Evolutionary conservation across 2,888 invertebrate species (phyloP).

Genomic region (Drosophila neoperkinsi): DNA sequence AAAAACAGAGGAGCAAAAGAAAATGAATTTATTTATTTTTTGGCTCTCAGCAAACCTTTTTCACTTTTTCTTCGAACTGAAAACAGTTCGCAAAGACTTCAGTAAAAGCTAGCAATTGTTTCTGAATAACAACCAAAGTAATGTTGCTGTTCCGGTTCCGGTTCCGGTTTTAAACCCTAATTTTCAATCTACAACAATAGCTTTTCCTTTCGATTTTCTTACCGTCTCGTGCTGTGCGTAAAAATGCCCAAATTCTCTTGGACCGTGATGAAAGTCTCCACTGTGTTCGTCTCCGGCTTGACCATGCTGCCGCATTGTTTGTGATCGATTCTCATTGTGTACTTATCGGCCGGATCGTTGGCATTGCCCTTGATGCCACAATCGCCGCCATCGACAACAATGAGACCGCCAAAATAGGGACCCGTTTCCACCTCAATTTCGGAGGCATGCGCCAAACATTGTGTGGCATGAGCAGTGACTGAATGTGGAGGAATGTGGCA

Average conservation of each 20-base stretch:
- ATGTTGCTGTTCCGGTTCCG: not conserved
- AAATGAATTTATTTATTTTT: no score
- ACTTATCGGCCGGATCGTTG: constrained; percentile 89
- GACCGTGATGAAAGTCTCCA: constrained; percentile 92
- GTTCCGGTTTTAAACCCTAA: not conserved
- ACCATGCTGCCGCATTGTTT: constrained; percentile 90
- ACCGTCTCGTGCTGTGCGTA: constrained; percentile 92
- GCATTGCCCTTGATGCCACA: constrained; percentile 92
- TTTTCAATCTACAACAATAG: not conserved
- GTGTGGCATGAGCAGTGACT: constrained; percentile 93
- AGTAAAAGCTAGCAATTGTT: not conserved
- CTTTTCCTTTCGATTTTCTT: constrained; percentile 37
- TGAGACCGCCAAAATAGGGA: constrained; percentile 92
- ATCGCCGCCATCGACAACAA: constrained; percentile 90
- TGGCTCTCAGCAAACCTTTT: not conserved
- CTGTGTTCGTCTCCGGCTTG: constrained; percentile 89
- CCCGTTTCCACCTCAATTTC: constrained; percentile 94
- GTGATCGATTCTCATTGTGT: constrained; percentile 91
- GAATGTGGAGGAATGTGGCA: constrained; percentile 1
- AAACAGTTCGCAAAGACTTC: not conserved
- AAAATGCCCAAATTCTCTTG: constrained; percentile 93
- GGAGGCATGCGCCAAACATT: constrained; percentile 92
- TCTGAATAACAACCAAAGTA: not conserved
- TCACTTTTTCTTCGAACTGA: not conserved
- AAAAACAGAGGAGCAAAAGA: no score